Evolutionary conservation across 2,797 vertebrate species (phyloP), one percentile per base, ranked within the genome.

Genomic region (Bradypodion pumilum): DNA sequence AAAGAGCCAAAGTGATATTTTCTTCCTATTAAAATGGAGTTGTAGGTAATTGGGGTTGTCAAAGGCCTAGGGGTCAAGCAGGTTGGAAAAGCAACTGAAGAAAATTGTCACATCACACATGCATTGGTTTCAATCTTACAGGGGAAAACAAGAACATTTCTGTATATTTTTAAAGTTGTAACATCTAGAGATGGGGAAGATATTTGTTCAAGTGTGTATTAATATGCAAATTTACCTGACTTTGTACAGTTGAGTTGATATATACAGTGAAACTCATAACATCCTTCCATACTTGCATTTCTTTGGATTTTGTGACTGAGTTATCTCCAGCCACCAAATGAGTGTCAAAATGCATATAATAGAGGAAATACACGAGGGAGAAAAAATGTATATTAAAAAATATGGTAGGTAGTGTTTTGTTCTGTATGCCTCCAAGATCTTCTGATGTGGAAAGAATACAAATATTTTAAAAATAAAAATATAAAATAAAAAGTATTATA

Each of bases 11-110:
- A 25, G 62, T 32, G 32, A 78, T 49, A 12, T n/a, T 78, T 78
- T 46, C 62, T 23, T 66, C 77, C 62, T 52, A 72, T 40, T 78
- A 63, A 79, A 84, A 23, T 19, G 44, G 46, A 68, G 68, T 52
- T 32, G 63, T 35, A 63, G 73, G 74, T 68, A 83, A 83, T 68
- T 83, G 74, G 16, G 21, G 62, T 46, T 68, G 40, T 63, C 63
- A 63, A 68, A 75, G 35, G 46, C 46, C 29, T 52, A 46, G 56
- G 21, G 74, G 46, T 68, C 60, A 42, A 62, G 49, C 46, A 68
- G 74, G 35, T 35, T 68, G n/a, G 9, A 15, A 23, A 68, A 59
- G 42, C 25, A 10, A 27, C 29, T 44, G 19, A 19, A 56, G 62
- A 69, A 62, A 73, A 75, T 32, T 32, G 13, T 35, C 46, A 10